Evolutionary conservation across 2,113 vertebrate species (phyloP).

Genomic region (Indri indri): DNA sequence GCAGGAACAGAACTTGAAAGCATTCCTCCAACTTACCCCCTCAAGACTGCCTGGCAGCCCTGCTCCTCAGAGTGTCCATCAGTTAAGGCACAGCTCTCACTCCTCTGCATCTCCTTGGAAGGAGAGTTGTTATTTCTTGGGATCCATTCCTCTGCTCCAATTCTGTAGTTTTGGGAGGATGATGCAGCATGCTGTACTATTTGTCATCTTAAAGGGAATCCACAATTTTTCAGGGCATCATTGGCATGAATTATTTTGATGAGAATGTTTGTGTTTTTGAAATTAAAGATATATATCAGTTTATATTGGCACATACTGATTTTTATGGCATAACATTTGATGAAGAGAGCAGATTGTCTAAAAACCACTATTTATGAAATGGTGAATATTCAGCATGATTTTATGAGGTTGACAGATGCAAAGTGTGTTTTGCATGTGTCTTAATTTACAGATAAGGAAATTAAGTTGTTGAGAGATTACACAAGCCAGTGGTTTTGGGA

Average conservation of each 20-base stretch:
- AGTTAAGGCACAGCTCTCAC: too few relatives aligned
- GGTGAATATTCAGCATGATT: neutral
- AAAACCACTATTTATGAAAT: neutral
- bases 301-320: neutral
- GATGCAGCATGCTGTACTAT: too few relatives aligned
- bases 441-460: neutral
- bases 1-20: too few relatives aligned
- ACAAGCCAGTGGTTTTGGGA: neutral
- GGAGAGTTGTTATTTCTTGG: neutral
- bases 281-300: neutral
- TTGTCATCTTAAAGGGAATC: too few relatives aligned
- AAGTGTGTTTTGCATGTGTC: neutral
- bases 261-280: conserved; percentile 1
- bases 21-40: too few relatives aligned
- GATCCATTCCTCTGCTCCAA: neutral
- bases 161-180: too few relatives aligned
- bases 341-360: neutral
- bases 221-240: too few relatives aligned
- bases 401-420: neutral
- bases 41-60: too few relatives aligned
- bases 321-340: neutral
- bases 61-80: too few relatives aligned
- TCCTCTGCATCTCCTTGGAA: too few relatives aligned
- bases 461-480: neutral
- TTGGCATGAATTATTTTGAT: neutral